Evolutionary conservation across 2,888 invertebrate genomes (phyloP).

Genomic region (Calameuta pallipes): DNA sequence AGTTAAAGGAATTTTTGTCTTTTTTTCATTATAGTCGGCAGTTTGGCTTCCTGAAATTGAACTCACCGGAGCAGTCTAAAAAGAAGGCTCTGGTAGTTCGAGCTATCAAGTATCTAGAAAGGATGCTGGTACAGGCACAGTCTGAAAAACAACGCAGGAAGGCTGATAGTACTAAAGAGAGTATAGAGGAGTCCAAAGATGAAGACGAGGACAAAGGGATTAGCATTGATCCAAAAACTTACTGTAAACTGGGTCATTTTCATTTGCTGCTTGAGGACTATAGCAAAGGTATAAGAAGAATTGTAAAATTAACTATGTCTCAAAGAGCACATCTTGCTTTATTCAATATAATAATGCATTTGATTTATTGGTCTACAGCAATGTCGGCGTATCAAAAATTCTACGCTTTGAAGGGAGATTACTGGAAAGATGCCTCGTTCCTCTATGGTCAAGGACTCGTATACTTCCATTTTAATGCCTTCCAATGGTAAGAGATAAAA

Average conservation of each 20-base stretch:
- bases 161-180: constrained; percentile 59
- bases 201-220: constrained; percentile 73
- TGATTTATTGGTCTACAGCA: constrained; percentile 73
- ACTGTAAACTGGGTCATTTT: constrained; percentile 95
- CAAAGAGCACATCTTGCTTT: neutral
- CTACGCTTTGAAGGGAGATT: constrained; percentile 80
- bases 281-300: constrained; percentile 81
- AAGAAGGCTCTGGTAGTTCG: constrained; percentile 83
- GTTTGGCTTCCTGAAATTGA: constrained; percentile 89
- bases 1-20: neutral
- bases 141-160: constrained; percentile 68
- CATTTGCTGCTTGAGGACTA: constrained; percentile 93
- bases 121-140: constrained; percentile 85
- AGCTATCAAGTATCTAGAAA: constrained; percentile 87
- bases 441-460: constrained; percentile 95
- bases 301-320: constrained; percentile 4
- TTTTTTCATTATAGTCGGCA: constrained; percentile 78
- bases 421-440: constrained; percentile 91
- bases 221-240: constrained; percentile 89
- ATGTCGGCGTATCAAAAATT: constrained; percentile 98
- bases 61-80: constrained; percentile 82
- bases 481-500: constrained; percentile 86
- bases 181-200: constrained; percentile 46
- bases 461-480: constrained; percentile 96
- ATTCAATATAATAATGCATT: neutral